Conservation (phyloP, 2,797 vertebrate species). For the Ctenopoma kingsleyae region DNA sequence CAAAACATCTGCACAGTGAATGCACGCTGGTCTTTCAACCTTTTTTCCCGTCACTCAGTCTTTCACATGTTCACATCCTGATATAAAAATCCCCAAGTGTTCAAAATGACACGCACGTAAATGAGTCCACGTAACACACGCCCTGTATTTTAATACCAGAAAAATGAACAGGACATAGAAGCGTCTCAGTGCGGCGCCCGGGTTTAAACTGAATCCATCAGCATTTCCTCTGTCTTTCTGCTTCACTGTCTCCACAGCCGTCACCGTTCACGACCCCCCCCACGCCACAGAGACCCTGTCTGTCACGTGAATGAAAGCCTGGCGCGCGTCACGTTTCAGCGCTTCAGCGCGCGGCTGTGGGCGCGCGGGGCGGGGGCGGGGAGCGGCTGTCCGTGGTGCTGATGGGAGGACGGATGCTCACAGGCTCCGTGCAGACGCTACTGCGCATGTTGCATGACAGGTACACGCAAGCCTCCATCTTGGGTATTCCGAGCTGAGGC, state of each 20-base stretch:
- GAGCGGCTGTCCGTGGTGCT: slow-evolving; percentile 72
- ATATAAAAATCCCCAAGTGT: background rate
- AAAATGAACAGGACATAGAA: too few relatives aligned
- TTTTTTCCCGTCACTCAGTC: too few relatives aligned
- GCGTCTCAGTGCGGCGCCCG: too few relatives aligned
- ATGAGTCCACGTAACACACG: too few relatives aligned
- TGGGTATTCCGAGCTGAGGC: slow-evolving; percentile 82
- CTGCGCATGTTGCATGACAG: slow-evolving; percentile 87
- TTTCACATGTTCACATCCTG: background rate
- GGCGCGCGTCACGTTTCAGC: slow-evolving; percentile 43
- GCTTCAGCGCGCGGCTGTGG: slow-evolving; percentile 7
- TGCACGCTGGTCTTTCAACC: too few relatives aligned
- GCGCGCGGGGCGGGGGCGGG: slow-evolving; percentile 26
- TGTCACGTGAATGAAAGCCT: slow-evolving; percentile 5
- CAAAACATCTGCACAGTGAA: too few relatives aligned
- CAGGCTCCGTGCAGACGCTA: slow-evolving; percentile 69
- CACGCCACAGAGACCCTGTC: slow-evolving; percentile 9
- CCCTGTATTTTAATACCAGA: too few relatives aligned
- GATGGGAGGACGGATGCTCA: slow-evolving; percentile 63
- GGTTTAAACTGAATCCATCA: background rate
- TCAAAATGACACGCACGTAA: background rate
- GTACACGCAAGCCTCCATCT: slow-evolving; percentile 85
- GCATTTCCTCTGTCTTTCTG: background rate
- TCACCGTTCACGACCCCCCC: slow-evolving; percentile 25
- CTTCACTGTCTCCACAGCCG: slow-evolving; percentile 11